Conservation (phyloP, 2,113 vertebrate species). For the Actenoides hombroni region DNA sequence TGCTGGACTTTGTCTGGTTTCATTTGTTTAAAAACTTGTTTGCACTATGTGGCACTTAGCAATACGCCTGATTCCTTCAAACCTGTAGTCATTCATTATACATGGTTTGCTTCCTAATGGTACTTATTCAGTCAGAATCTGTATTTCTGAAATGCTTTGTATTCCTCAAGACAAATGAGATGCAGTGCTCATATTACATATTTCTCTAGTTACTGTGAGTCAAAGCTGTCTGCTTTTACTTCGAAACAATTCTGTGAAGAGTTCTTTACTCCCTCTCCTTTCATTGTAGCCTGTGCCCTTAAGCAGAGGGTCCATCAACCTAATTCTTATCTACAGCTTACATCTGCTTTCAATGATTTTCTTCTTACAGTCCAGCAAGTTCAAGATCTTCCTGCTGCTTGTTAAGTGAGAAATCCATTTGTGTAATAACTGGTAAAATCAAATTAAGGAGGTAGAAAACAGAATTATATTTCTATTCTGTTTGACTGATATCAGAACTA, state of each 20-base stretch:
- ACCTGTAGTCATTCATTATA: neutral
- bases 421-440: neutral
- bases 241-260: neutral
- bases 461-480: neutral
- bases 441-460: neutral
- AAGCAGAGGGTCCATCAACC: neutral
- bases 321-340: neutral
- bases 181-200: neutral
- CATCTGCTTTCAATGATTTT: neutral
- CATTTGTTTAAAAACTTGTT: slow-evolving; percentile 26
- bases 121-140: neutral
- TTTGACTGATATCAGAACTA: neutral
- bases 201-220: neutral
- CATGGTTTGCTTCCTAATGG: neutral
- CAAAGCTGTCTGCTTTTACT: neutral
- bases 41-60: neutral
- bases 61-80: neutral
- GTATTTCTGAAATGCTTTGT: neutral
- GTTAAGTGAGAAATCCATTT: neutral
- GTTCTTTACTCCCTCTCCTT: neutral
- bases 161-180: neutral
- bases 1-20: neutral
- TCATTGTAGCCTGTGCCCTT: neutral
- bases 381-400: neutral
- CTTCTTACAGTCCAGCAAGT: neutral